These are phyloP conservation scores for Sander vitreus DNA, from an alignment of 2,113 vertebrate genomes.

Conservation along the genomic window DNA sequence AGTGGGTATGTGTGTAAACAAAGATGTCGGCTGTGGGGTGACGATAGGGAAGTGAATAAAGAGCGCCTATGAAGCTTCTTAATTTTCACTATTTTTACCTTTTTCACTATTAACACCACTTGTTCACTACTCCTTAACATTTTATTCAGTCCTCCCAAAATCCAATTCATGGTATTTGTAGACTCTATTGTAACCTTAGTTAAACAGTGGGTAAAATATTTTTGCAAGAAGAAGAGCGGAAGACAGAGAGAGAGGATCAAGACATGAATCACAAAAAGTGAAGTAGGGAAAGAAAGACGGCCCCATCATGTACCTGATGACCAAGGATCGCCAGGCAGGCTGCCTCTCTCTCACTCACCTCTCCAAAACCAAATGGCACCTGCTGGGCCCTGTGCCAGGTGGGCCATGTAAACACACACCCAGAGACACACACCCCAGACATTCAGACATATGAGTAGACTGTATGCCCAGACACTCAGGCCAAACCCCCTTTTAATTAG, in stretches of 20 bases:
- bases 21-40: no score
- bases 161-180: neutral
- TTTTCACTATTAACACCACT: no score
- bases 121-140: no score
- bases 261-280: neutral
- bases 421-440: slow-evolving; percentile 14
- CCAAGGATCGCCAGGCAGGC: neutral
- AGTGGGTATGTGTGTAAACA: neutral
- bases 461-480: neutral
- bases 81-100: no score
- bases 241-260: neutral
- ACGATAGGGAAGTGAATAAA: no score
- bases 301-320: slow-evolving; percentile 5
- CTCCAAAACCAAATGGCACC: slow-evolving; percentile 16
- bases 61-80: no score
- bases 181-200: neutral
- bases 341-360: slow-evolving; percentile 2
- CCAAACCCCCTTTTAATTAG: slow-evolving; percentile 51
- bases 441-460: neutral
- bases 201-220: neutral
- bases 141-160: no score
- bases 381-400: slow-evolving; percentile 29
- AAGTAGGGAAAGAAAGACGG: neutral
- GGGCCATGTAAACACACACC: slow-evolving; percentile 14
- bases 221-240: no score